Evolutionary conservation across 1,140 invertebrate species (phyloP).

Genomic region (Parapsyche elsis): DNA sequence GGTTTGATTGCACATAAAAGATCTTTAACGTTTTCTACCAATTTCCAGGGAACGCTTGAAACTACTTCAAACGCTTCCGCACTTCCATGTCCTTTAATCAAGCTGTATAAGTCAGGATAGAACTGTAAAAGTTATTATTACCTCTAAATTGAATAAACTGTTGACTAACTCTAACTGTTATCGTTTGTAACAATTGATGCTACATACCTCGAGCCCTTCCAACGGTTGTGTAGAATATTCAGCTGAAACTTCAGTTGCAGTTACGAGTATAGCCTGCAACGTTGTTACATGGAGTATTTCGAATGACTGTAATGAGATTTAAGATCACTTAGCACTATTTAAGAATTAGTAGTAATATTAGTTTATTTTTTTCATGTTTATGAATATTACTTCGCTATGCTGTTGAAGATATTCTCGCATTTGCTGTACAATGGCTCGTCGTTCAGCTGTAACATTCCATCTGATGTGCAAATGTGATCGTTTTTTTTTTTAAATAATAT

Average conservation of each 20-base stretch:
- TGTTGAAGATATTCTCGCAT: slow-evolving; percentile 48
- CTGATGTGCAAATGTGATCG: slow-evolving; percentile 38
- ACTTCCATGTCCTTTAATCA: slow-evolving; percentile 36
- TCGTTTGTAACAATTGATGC: not conserved
- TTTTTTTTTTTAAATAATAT: not conserved
- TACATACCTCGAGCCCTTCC: slow-evolving; percentile 41
- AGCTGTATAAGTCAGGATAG: slow-evolving; percentile 53
- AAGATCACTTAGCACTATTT: too few species aligned
- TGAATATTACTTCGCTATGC: slow-evolving; percentile 33
- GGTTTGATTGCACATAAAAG: slow-evolving; percentile 49
- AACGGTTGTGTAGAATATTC: slow-evolving; percentile 50
- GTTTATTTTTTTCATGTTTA: not conserved
- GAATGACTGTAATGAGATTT: slow-evolving; percentile 40
- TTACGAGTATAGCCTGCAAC: slow-evolving; percentile 43
- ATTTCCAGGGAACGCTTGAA: slow-evolving; percentile 37
- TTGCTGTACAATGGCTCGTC: slow-evolving; percentile 52
- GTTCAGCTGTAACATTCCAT: slow-evolving; percentile 52
- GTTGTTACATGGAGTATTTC: slow-evolving; percentile 51
- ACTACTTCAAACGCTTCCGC: slow-evolving; percentile 44
- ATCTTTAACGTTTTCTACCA: slow-evolving; percentile 53
- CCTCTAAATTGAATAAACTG: not conserved
- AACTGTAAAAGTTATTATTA: slow-evolving; percentile 45
- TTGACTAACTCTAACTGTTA: not conserved
- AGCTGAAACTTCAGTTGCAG: slow-evolving; percentile 50
- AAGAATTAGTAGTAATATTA: too few species aligned